Base-by-base conservation (phyloP, 2,888 invertebrate genomes). In the Desoria tigrina region DNA sequence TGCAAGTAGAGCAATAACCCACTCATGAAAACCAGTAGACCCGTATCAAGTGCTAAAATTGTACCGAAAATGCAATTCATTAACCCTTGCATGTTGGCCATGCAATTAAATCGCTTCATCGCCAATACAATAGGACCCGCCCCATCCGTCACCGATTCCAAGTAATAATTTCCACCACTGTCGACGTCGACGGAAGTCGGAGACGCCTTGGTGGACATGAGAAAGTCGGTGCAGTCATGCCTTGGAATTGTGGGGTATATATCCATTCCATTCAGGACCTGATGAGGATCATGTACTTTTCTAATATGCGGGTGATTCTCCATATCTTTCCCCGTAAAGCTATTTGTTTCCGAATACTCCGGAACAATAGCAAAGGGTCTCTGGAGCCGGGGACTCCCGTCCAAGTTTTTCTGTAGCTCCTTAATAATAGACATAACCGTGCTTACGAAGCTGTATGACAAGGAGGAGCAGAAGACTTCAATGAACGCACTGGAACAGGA, bases 11-110 rank as follows among this genome's bases (percentile, higher is more conserved):
- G 58, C 11, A 73, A 64, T 11, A 71, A 50, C 32, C 74, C 72
- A 37, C 65, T 57, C 54, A 73, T 63, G n/a, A 71, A 61, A 1
- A 74, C 74, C 4, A 74, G 67, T 6, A 71, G 69, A 11, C 63
- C 71, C 23, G 66, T 70, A 59, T 73, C 63, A 16, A 74, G 57
- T 3, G 72, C 71, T 7, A 74, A 57, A 49, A 74, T 68, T 3
- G 69, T 64, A 1, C 74, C 74, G 53, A 74, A 74, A 42, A 74
- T 74, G 24, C 71, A 68, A 55, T 74, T 74, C 21, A 74, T 63
- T 9, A 73, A 65, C 21, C 65, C 37, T 51, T 73, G 74, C 71
- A 71, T 74, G 61, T 68, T 67, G 2, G 69, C 65, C 11, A 74
- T 61, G 37, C 71, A 74, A 51, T 70, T 63, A 49, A 68, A 74